phyloP scores from a whole-genome alignment of 2,888 invertebrate species.

The Epinotia ramella region DNA sequence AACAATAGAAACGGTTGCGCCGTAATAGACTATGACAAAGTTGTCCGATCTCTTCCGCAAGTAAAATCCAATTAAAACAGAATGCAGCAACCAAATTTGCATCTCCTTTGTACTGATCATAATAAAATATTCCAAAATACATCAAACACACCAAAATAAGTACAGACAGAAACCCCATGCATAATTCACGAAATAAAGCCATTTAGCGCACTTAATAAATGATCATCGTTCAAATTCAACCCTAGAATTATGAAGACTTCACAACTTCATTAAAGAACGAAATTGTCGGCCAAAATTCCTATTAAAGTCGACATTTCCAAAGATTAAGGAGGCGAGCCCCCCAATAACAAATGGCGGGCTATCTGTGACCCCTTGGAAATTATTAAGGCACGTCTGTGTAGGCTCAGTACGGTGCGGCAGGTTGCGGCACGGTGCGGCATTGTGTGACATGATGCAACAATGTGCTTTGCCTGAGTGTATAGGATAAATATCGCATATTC shows the following conservation, averaged over 20 bases:
- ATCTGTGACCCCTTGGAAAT: conserved; percentile 66
- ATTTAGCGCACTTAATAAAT: conserved; percentile 67
- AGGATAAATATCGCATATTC: too few species aligned
- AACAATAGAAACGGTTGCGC: neutral
- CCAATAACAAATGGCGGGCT: conserved; percentile 50
- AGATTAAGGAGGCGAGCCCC: conserved; percentile 58
- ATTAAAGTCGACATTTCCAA: conserved; percentile 59
- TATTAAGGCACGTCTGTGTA: conserved; percentile 55
- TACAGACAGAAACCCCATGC: conserved; percentile 45
- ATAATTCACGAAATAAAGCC: conserved; percentile 57
- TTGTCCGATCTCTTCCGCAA: conserved; percentile 13
- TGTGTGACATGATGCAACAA: neutral
- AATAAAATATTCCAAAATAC: conserved; percentile 41
- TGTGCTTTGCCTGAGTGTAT: too few species aligned
- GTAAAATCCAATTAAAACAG: conserved; percentile 28
- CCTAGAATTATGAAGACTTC: conserved; percentile 69
- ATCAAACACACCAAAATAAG: conserved; percentile 38
- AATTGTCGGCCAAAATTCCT: conserved; percentile 58
- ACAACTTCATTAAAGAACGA: conserved; percentile 74
- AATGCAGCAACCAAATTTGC: conserved; percentile 41
- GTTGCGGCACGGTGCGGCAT: neutral
- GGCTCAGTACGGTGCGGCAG: neutral
- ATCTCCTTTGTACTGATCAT: conserved; percentile 31
- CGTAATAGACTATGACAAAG: neutral
- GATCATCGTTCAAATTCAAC: conserved; percentile 54